Conservation (phyloP, 1,140 invertebrate genomes). For the Hydropsyche tenuis region DNA sequence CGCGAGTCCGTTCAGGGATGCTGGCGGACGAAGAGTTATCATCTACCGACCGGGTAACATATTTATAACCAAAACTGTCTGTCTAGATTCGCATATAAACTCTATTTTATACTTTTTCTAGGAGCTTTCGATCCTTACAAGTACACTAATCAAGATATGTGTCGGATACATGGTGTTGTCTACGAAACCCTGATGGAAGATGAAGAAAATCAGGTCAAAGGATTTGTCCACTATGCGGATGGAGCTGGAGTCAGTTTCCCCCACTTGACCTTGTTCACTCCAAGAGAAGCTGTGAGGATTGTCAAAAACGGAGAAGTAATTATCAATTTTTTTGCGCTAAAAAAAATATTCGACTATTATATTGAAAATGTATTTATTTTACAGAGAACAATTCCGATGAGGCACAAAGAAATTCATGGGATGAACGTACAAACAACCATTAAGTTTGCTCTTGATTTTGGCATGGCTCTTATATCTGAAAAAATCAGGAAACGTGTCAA, state of each 20-base stretch:
- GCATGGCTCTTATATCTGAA: slow-evolving; percentile 79
- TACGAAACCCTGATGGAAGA: slow-evolving; percentile 84
- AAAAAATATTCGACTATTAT: no score
- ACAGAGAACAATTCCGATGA: slow-evolving; percentile 81
- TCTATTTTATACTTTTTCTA: slow-evolving; percentile 51
- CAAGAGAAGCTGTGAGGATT: slow-evolving; percentile 76
- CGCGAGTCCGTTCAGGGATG: slow-evolving; percentile 78
- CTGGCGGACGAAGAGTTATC: slow-evolving; percentile 76
- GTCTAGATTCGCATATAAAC: not conserved
- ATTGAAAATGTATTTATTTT: slow-evolving; percentile 53
- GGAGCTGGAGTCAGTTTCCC: slow-evolving; percentile 76
- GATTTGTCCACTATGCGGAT: slow-evolving; percentile 76
- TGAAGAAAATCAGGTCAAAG: slow-evolving; percentile 78
- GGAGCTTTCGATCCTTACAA: slow-evolving; percentile 82
- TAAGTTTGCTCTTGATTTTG: slow-evolving; percentile 81
- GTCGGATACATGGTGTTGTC: slow-evolving; percentile 76
- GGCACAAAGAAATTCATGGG: slow-evolving; percentile 83
- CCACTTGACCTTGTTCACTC: slow-evolving; percentile 77
- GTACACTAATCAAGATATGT: slow-evolving; percentile 80
- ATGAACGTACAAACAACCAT: slow-evolving; percentile 78
- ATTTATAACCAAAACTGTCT: not conserved
- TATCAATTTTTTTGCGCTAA: slow-evolving; percentile 20
- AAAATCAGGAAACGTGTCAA: slow-evolving; percentile 80
- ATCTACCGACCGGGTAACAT: slow-evolving; percentile 75
- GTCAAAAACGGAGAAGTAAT: slow-evolving; percentile 80